Evolutionary conservation across 1,140 invertebrate genomes (phyloP).

Genomic region (Araneus ventricosus): DNA sequence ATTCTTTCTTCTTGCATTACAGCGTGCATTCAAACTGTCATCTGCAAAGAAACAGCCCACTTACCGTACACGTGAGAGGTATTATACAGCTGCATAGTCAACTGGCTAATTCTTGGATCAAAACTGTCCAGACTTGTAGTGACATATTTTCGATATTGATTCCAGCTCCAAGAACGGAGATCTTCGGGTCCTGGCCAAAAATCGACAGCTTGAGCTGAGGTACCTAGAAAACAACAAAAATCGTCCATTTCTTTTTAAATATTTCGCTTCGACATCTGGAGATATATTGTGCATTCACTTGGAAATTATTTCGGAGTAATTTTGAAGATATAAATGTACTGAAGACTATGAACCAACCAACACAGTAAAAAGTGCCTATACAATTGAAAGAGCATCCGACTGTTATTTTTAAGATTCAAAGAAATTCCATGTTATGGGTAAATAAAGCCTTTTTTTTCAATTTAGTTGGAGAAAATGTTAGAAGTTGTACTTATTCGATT

Average conservation of each 20-base stretch:
- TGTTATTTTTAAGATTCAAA: too few relatives aligned
- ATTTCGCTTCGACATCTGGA: neutral
- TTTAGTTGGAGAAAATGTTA: too few relatives aligned
- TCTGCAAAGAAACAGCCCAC: neutral
- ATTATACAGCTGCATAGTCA: constrained; percentile 73
- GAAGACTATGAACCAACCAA: too few relatives aligned
- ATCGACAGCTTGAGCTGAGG: constrained; percentile 75
- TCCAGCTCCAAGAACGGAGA: constrained; percentile 75
- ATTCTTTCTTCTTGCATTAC: neutral
- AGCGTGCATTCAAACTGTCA: too few relatives aligned
- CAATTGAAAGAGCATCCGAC: too few relatives aligned
- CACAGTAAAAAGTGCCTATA: too few relatives aligned
- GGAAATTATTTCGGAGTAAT: too few relatives aligned
- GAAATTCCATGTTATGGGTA: too few relatives aligned
- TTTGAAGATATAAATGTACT: too few relatives aligned
- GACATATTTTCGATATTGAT: constrained; percentile 76
- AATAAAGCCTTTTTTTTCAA: too few relatives aligned
- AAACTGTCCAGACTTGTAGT: constrained; percentile 76
- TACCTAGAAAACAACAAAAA: constrained; percentile 60
- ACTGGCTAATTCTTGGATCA: constrained; percentile 55
- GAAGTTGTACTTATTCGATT: too few relatives aligned
- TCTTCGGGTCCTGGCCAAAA: constrained; percentile 76
- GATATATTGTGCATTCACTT: too few relatives aligned
- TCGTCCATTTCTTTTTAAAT: neutral
- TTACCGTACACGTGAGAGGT: constrained; percentile 13